Percentiles rank a stretch among this genome's conserved stretches.
phyloP scores from a whole-genome alignment of 2,797 vertebrate genomes.

The Anguilla marmorata region DNA sequence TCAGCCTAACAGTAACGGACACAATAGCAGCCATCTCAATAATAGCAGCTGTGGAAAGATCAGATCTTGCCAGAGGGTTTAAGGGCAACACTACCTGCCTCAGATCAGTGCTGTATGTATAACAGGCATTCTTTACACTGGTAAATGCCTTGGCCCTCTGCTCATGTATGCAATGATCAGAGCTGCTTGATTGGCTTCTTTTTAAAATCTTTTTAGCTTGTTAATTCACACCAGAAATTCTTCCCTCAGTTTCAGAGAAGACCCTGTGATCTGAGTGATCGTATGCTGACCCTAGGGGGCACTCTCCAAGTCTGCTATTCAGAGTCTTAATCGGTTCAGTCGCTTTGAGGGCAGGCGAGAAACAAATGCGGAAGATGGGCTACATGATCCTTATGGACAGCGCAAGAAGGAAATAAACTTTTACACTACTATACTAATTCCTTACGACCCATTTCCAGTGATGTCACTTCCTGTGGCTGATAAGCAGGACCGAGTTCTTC shows the following conservation, averaged over 20 bases:
- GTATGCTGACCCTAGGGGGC: background rate
- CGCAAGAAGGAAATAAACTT: background rate
- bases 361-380: background rate
- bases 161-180: background rate
- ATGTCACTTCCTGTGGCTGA: background rate
- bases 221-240: background rate
- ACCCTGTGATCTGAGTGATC: background rate
- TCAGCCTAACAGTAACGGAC: slow-evolving; percentile 21
- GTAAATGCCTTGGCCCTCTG: background rate
- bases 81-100: background rate
- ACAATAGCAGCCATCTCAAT: slow-evolving; percentile 15
- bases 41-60: background rate
- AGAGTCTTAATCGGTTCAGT: background rate
- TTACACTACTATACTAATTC: background rate
- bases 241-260: background rate
- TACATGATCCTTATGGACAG: background rate
- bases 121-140: background rate
- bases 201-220: background rate
- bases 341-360: background rate
- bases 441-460: background rate
- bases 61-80: slow-evolving; percentile 7
- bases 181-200: background rate
- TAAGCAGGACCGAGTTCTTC: background rate
- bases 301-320: background rate
- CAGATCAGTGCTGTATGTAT: slow-evolving; percentile 8